Base-by-base conservation (phyloP, 2,797 vertebrate species). In the Coregonus suidteri region DNA sequence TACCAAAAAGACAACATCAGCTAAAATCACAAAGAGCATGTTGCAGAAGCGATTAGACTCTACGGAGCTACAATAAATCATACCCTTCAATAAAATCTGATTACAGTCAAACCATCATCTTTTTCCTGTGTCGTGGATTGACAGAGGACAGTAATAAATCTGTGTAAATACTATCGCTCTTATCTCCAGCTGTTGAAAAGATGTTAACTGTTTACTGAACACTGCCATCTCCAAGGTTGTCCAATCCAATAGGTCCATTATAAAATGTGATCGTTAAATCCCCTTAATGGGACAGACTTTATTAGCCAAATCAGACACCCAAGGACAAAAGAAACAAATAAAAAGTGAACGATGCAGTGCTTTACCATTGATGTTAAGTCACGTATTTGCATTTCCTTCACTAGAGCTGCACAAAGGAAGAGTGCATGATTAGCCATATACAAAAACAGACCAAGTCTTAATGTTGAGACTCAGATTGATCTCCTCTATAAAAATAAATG, bases 321-420 rank as follows among this genome's bases (percentile, higher is more conserved):
- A 68, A 69, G 69, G 25, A 72, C 30, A 69, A 71, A 68, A 16
- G n/a, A 70, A 76, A 77, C 67, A 37, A 18, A 62, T 31, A 30
- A n/a, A 47, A 53, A 77, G 4, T 35, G 51, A 54, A n/a, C 7
- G 47, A 75, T 53, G 47, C 13, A 16, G 72, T 64, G 54, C 34
- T 62, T n/a, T 67, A 31, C 15, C 25, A 54, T 73, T 59, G 56
- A 74, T 37, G 41, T n/a, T 59, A 73, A 73, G 4, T 30, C 11
- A 2, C 5, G 7, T 59, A 59, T 59, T 59, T 6, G 56, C 16
- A 59, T 18, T 20, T 18, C 16, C 56, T 59, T 59, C 18, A 59
- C n/a, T n/a, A 59, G n/a, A 16, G n/a, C 6, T n/a, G 54, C 54
- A 59, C 54, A 59, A 59, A 67, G 65, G 31, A 34, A 35, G 64